Base-by-base conservation (phyloP, 1,140 invertebrate genomes). In the Protaetia brevitarsis region DNA sequence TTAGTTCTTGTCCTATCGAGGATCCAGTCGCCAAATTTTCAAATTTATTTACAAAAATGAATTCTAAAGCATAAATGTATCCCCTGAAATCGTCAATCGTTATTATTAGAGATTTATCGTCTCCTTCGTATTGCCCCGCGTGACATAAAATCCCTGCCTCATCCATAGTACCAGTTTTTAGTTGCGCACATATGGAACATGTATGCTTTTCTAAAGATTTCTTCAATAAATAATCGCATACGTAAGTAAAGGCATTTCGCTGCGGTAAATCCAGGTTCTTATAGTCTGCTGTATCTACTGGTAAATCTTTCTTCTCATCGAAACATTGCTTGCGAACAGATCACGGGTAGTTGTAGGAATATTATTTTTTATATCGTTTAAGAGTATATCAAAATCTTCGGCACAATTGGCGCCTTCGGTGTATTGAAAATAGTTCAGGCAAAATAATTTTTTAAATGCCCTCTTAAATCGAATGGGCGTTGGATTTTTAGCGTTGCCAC, bases 371-470 rank as follows among this genome's bases (percentile, higher is more conserved):
- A n/a, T n/a, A n/a, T n/a, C n/a, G n/a, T n/a, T n/a, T n/a, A n/a
- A n/a, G n/a, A n/a, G n/a, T n/a, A n/a, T n/a, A n/a, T n/a, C n/a
- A n/a, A 34, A 34, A 16, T 68, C 66, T 6, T 27, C 63, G 21
- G 16, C 10, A 29, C 66, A 68, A 36, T 68, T 67, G 2, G 30
- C 26, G 6, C 37, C 34, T 51, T 31, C 34, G 13, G 16, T 2
- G 19, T 61, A 16, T 6, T 51, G 6, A 61, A 68, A 62, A 19
- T 58, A 63, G 63, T 64, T 36, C 13, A 66, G 27, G 11, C 13
- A 21, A 37, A 69, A 69, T 8, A 69, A 41, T 60, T 59, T 64
- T 67, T 58, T 69, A 16, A 67, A 69, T 36, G 63, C 19, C 19
- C 30, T 66, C 2, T 29, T n/a, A 30, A 69, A 67, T 31, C 62